These are phyloP conservation scores for Oligia strigilis DNA, from an alignment of 2,888 invertebrate species.

Conservation along the genomic window DNA sequence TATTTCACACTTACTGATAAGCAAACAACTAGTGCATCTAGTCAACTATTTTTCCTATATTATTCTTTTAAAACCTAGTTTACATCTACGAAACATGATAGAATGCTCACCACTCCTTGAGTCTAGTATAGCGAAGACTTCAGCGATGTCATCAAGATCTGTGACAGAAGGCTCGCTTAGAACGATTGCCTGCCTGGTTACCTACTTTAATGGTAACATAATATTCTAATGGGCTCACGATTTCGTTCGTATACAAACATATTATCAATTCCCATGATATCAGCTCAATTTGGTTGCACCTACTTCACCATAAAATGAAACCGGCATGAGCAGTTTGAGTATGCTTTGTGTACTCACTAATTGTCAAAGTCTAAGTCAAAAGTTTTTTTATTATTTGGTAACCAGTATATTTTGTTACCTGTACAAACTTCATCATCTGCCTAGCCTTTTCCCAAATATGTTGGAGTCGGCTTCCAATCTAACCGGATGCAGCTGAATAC, in stretches of 20 bases:
- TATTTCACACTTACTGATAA: not conserved
- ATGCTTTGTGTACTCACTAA: too few relatives aligned
- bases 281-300: not conserved
- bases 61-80: not conserved
- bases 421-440: not conserved
- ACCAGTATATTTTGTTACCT: not conserved
- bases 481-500: too few relatives aligned
- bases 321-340: not conserved
- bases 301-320: not conserved
- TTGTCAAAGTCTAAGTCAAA: too few relatives aligned
- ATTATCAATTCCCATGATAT: not conserved
- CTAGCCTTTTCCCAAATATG: too few relatives aligned
- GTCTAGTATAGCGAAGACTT: conserved; percentile 37
- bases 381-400: too few relatives aligned
- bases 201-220: not conserved
- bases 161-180: conserved; percentile 43
- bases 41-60: not conserved
- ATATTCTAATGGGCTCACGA: not conserved
- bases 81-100: conserved; percentile 21
- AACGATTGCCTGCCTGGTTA: not conserved
- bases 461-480: too few relatives aligned
- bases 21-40: conserved; percentile 8
- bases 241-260: not conserved
- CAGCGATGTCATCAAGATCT: conserved; percentile 53
- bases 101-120: conserved; percentile 50